phyloP scores from a whole-genome alignment of 1,140 invertebrate genomes.

The Rhopalosiphum maidis region DNA sequence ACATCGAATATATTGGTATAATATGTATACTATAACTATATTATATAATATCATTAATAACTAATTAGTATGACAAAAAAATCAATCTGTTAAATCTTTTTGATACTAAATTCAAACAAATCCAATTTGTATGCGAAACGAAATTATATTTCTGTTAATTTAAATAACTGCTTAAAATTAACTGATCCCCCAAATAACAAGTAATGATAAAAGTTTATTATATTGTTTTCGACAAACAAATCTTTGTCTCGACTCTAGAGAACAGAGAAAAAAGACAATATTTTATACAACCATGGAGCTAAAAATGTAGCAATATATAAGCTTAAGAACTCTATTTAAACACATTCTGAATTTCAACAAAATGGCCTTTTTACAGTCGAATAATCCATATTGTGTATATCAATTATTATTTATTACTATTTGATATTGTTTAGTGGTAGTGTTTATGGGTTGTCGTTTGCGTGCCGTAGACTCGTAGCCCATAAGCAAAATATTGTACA shows the following conservation, averaged over 20 bases:
- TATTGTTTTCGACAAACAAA: neutral
- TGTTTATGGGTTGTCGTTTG: neutral
- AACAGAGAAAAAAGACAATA: neutral
- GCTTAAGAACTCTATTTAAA: neutral
- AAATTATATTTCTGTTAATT: neutral
- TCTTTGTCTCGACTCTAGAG: neutral
- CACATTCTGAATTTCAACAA: neutral
- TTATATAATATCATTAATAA: too few relatives aligned
- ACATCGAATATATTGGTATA: neutral
- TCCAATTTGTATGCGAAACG: neutral
- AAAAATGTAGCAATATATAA: neutral
- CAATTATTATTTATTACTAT: neutral
- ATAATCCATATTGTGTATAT: neutral
- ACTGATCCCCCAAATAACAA: neutral
- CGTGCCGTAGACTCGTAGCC: neutral
- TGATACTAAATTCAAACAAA: neutral
- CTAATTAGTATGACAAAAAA: neutral
- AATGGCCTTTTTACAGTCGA: neutral
- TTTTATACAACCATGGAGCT: neutral
- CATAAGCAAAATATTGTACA: neutral
- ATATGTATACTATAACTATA: neutral
- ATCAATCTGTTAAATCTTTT: neutral
- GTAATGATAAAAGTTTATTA: neutral
- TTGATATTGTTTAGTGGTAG: neutral
- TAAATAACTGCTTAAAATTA: neutral